These are phyloP conservation scores for Callionymus lyra DNA, from an alignment of 2,113 vertebrate species.

Conservation along the genomic window DNA sequence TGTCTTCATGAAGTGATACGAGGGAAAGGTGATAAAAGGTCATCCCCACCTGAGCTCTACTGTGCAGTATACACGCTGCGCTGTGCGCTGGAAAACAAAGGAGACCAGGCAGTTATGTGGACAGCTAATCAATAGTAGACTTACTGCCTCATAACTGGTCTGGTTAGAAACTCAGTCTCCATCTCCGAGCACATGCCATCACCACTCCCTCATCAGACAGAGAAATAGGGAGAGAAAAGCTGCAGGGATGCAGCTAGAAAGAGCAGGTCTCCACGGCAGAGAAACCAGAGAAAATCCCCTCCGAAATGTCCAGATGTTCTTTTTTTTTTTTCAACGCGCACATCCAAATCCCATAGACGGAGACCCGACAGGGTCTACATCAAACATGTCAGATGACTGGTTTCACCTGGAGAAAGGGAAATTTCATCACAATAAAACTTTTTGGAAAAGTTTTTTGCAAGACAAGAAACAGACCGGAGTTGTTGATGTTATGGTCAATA, in stretches of 20 bases:
- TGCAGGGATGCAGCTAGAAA: not conserved
- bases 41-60: constrained; percentile 12
- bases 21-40: constrained; percentile 36
- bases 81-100: constrained; percentile 39
- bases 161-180: constrained; percentile 54
- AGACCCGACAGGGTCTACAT: no score
- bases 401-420: no score
- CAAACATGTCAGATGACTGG: no score
- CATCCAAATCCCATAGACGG: no score
- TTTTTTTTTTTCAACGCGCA: no score
- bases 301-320: no score
- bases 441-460: no score
- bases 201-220: constrained; percentile 27
- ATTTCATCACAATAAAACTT: no score
- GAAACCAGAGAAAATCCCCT: not conserved
- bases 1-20: constrained; percentile 11
- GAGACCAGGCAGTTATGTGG: constrained; percentile 45
- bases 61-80: constrained; percentile 12
- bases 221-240: constrained; percentile 23
- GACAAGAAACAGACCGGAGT: no score
- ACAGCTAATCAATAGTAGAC: constrained; percentile 61
- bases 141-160: constrained; percentile 58
- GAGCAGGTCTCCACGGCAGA: not conserved
- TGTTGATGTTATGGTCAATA: no score
- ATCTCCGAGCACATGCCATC: constrained; percentile 46